These are phyloP conservation scores for Eunapius fragilis DNA, from an alignment of 37 sponge, comb jelly and placozoan species.

Conservation along the genomic window DNA sequence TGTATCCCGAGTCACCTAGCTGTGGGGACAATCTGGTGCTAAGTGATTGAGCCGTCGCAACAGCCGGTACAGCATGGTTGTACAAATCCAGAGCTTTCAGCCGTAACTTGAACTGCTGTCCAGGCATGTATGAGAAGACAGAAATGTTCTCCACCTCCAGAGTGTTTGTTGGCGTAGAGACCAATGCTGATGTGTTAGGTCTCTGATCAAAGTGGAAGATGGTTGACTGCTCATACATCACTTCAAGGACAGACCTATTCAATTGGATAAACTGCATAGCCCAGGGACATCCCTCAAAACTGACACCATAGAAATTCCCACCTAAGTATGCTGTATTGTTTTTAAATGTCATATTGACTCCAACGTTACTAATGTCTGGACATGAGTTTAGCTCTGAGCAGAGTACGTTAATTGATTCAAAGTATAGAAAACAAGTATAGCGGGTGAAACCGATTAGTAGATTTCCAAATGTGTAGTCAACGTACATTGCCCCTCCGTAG, in stretches of 20 bases:
- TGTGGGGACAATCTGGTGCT: background rate
- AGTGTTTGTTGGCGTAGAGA: conserved; percentile 1
- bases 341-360: conserved; percentile 6
- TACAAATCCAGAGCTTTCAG: conserved; percentile 24
- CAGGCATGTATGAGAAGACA: conserved; percentile 3
- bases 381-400: background rate
- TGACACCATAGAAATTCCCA: conserved; percentile 33
- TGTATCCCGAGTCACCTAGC: conserved; percentile 31
- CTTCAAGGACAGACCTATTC: background rate
- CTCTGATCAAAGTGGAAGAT: conserved; percentile 11
- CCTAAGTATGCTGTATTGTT: conserved; percentile 31
- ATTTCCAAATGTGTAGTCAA: background rate
- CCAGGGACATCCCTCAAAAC: conserved; percentile 54
- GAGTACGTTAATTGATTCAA: conserved; percentile 8
- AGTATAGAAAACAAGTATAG: conserved; percentile 40
- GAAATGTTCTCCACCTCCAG: background rate
- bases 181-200: background rate
- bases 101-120: background rate
- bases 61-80: background rate
- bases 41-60: background rate
- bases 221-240: conserved; percentile 9
- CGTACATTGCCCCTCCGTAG: conserved; percentile 53
- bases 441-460: background rate
- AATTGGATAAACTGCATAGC: background rate
- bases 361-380: conserved; percentile 4